Conservation (phyloP, 1,140 invertebrate genomes). For the Bemisia tabaci region DNA sequence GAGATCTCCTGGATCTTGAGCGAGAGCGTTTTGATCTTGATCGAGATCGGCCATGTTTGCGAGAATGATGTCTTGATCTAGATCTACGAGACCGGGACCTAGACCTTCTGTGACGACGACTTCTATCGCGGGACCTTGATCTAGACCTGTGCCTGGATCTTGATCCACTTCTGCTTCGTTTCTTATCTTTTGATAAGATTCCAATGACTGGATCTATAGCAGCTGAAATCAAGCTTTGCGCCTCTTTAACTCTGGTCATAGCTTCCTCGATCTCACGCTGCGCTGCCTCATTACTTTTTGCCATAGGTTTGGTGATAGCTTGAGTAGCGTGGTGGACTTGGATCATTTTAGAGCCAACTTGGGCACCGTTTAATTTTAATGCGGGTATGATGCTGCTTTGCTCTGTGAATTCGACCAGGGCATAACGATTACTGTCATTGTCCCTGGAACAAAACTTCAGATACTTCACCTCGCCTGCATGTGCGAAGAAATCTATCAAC, state of each 20-base stretch:
- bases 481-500: constrained; percentile 70
- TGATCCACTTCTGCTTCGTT: constrained; percentile 37
- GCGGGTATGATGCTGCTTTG: constrained; percentile 77
- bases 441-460: constrained; percentile 78
- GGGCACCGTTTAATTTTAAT: constrained; percentile 68
- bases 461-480: constrained; percentile 90
- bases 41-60: constrained; percentile 29
- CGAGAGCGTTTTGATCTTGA: constrained; percentile 22
- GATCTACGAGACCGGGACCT: constrained; percentile 43
- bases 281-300: constrained; percentile 86
- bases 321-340: constrained; percentile 74
- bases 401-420: constrained; percentile 87
- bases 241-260: constrained; percentile 91
- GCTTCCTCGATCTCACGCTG: constrained; percentile 93
- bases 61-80: constrained; percentile 35
- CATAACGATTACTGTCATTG: constrained; percentile 54
- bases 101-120: constrained; percentile 39
- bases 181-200: constrained; percentile 67
- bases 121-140: constrained; percentile 38
- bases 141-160: constrained; percentile 28
- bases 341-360: constrained; percentile 46
- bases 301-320: constrained; percentile 81
- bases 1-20: constrained; percentile 33
- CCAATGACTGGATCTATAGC: constrained; percentile 83
- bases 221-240: constrained; percentile 82